These are phyloP conservation scores for Lota lota DNA, from an alignment of 2,113 vertebrate species.

Conservation along the genomic window DNA sequence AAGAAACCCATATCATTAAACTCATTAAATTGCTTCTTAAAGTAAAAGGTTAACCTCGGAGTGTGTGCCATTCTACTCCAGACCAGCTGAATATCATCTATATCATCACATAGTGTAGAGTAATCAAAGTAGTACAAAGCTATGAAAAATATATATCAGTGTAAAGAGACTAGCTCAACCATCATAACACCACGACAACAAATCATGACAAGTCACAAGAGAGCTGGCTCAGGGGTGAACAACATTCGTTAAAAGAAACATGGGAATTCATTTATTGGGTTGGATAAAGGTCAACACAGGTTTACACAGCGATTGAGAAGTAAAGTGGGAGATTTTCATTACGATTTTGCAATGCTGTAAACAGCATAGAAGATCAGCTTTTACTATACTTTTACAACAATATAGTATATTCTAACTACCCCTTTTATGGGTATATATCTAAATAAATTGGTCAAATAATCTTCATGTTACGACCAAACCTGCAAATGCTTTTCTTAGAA, in stretches of 20 bases:
- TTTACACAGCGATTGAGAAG: background rate
- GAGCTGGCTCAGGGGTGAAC: conserved; percentile 37
- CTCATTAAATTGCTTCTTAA: conserved; percentile 35
- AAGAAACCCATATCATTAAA: background rate
- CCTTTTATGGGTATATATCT: too few relatives aligned
- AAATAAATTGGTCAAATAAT: too few relatives aligned
- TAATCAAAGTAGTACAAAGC: conserved; percentile 68
- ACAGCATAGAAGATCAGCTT: background rate
- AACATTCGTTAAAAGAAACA: background rate
- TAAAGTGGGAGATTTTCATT: too few relatives aligned
- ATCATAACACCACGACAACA: conserved; percentile 60
- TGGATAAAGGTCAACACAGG: background rate
- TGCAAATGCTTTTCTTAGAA: conserved; percentile 4
- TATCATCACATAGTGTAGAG: conserved; percentile 63
- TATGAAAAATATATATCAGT: conserved; percentile 68
- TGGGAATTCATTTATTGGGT: background rate
- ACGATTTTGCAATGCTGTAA: background rate
- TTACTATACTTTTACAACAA: background rate
- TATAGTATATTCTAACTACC: too few relatives aligned
- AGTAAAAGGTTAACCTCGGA: conserved; percentile 52
- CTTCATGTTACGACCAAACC: too few relatives aligned
- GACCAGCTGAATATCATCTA: conserved; percentile 73
- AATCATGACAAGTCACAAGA: conserved; percentile 54
- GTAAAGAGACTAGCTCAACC: conserved; percentile 63
- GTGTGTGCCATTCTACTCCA: conserved; percentile 64